A percentile compares a stretch with the other conserved stretches of the same genome.
Evolutionary conservation across 2,888 invertebrate genomes (phyloP).

Genomic region (Rosalia funebris): DNA sequence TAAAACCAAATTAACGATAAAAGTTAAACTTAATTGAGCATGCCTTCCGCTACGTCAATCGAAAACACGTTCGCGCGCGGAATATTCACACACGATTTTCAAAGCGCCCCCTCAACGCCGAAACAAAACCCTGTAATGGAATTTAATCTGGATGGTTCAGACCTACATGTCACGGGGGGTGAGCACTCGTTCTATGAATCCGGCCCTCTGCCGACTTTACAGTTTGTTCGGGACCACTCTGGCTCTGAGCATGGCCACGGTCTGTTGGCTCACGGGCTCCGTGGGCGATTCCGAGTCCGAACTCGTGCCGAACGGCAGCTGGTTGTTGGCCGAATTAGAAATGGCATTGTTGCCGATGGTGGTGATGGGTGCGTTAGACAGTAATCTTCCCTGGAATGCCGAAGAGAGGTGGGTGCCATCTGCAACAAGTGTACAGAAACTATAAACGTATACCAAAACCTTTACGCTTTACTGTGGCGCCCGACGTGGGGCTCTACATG

Average conservation of each 20-base stretch:
- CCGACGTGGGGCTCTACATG: too few relatives aligned
- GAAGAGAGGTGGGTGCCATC: constrained; percentile 29
- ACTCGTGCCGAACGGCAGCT: constrained; percentile 60
- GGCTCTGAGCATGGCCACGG: constrained; percentile 61
- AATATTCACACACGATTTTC: too few relatives aligned
- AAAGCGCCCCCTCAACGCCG: too few relatives aligned
- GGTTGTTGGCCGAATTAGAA: constrained; percentile 34
- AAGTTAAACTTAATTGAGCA: too few relatives aligned
- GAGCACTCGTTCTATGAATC: too few relatives aligned
- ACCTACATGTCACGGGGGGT: constrained; percentile 4
- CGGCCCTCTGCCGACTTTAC: constrained; percentile 36
- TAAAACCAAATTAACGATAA: too few relatives aligned
- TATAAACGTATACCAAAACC: too few relatives aligned
- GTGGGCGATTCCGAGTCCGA: constrained; percentile 68
- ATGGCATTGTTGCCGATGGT: constrained; percentile 5
- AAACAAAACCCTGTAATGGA: neutral
- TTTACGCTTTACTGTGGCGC: too few relatives aligned
- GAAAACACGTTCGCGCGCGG: too few relatives aligned
- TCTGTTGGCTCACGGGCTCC: constrained; percentile 65
- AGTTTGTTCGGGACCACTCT: constrained; percentile 62
- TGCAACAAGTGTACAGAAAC: too few relatives aligned
- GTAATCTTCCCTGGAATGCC: constrained; percentile 21
- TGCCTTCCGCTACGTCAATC: too few relatives aligned
- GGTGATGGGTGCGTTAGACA: neutral
- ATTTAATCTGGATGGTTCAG: constrained; percentile 4